Percentiles rank a stretch among this genome's conserved stretches.
phyloP scores from a whole-genome alignment of 92 coral and sea anemone genomes.

The Phenganax marumi region DNA sequence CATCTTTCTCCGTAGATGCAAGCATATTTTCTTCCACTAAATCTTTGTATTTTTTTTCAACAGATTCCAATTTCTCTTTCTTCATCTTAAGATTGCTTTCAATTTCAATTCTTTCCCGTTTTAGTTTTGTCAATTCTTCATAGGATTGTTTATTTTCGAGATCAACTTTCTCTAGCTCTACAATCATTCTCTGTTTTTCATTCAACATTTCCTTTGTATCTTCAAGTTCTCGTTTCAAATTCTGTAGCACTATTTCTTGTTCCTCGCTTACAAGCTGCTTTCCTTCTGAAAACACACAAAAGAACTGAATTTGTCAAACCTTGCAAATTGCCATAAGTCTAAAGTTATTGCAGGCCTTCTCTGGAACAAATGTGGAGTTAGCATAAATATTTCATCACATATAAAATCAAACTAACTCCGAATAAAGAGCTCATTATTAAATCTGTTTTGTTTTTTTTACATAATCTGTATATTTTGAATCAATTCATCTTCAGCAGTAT shows the following conservation, averaged over 20 bases:
- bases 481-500: too few species aligned
- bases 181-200: constrained; percentile 2
- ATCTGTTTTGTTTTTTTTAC: too few species aligned
- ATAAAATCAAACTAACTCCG: too few species aligned
- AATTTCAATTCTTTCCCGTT: constrained; percentile 28
- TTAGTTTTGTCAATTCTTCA: constrained; percentile 18
- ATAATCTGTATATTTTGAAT: too few species aligned
- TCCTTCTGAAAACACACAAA: neutral
- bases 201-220: constrained; percentile 22
- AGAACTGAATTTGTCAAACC: neutral
- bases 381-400: neutral
- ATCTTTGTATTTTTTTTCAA: constrained; percentile 37
- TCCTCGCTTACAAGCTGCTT: neutral
- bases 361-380: neutral
- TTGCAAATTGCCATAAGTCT: neutral
- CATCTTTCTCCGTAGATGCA: constrained; percentile 18
- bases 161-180: neutral
- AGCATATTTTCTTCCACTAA: constrained; percentile 1
- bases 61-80: constrained; percentile 22
- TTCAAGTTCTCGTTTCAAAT: constrained; percentile 15
- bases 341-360: neutral
- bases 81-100: constrained; percentile 21
- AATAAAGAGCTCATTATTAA: too few species aligned
- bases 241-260: neutral
- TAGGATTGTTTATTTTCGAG: neutral